Evolutionary conservation across 2,113 vertebrate genomes (phyloP).

Genomic region (Sinocyclocheilus grahami): DNA sequence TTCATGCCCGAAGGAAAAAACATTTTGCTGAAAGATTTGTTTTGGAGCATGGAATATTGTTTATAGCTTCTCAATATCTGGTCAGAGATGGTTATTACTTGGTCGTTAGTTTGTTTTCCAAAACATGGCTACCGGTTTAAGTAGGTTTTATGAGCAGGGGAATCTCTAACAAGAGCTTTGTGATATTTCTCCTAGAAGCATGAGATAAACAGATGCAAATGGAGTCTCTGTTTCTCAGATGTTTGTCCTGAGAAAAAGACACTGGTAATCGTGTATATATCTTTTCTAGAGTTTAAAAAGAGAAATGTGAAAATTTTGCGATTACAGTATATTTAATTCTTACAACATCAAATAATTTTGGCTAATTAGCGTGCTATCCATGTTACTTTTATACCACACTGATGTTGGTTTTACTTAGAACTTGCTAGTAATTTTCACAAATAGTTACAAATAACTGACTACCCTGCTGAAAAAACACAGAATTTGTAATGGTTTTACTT

Average conservation of each 20-base stretch:
- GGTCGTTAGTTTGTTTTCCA: not conserved
- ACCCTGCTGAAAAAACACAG: too few species aligned
- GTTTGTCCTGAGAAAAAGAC: not conserved
- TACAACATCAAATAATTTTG: too few species aligned
- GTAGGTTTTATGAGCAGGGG: not conserved
- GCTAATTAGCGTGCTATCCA: too few species aligned
- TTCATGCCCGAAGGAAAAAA: not conserved
- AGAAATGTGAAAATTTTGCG: not conserved
- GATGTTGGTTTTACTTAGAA: too few species aligned
- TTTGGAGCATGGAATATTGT: not conserved
- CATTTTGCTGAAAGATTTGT: not conserved
- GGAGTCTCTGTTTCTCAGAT: not conserved
- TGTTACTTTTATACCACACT: too few species aligned
- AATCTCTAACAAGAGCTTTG: not conserved
- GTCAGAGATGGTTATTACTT: not conserved
- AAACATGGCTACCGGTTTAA: not conserved
- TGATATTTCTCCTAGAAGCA: not conserved
- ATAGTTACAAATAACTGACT: too few species aligned
- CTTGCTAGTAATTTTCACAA: too few species aligned
- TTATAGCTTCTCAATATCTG: not conserved
- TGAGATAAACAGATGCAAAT: not conserved
- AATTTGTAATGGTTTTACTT: too few species aligned
- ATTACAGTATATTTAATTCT: too few species aligned
- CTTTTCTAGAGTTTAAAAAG: not conserved
- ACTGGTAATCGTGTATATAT: not conserved